Base-by-base conservation (phyloP, 2,888 invertebrate species). In the Orchesellides sinensis region DNA sequence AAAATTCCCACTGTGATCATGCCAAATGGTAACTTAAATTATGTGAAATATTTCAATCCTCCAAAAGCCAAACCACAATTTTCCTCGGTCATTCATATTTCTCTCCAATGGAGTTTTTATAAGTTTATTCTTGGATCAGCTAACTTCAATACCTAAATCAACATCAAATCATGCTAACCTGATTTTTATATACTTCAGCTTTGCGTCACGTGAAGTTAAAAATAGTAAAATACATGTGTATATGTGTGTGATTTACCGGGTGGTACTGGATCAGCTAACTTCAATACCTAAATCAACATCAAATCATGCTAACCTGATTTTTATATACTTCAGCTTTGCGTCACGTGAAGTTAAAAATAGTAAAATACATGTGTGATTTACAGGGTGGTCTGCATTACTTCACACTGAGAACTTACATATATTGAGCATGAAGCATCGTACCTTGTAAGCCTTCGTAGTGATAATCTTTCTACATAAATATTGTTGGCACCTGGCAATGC, bases 201-300 rank as follows among this genome's bases (percentile, higher is more conserved):
- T 59, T 52, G 14, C 8, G 19, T 17, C 40, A 12, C 52, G 21
- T 52, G 52, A 52, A 23, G 10, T 52, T 52, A 52, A 17, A 21
- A 52, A n/a, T 49, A 52, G 19, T 52, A n/a, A 3, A n/a, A 52
- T 52, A 81, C 85, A 85, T 86, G 86, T n/a, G n/a, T n/a, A n/a
- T n/a, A n/a, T n/a, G n/a, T n/a, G n/a, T 82, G 85, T 85, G 81
- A 83, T 86, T 85, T 84, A 83, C 86, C 84, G 85, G 86, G 86
- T 86, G 86, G 86, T 86, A n/a, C n/a, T n/a, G n/a, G n/a, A n/a
- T n/a, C n/a, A 49, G 17, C 17, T 17, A n/a, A 49, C 17, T 17
- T 19, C 17, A 17, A 21, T 49, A 49, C 19, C 21, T 8, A 49
- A 49, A 49, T 2, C 19, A 3, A 17, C 47, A 47, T 47, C 5